Evolutionary conservation across 2,113 vertebrate species (phyloP), one percentile per base, ranked within the genome.

Genomic region (Caracal caracal): DNA sequence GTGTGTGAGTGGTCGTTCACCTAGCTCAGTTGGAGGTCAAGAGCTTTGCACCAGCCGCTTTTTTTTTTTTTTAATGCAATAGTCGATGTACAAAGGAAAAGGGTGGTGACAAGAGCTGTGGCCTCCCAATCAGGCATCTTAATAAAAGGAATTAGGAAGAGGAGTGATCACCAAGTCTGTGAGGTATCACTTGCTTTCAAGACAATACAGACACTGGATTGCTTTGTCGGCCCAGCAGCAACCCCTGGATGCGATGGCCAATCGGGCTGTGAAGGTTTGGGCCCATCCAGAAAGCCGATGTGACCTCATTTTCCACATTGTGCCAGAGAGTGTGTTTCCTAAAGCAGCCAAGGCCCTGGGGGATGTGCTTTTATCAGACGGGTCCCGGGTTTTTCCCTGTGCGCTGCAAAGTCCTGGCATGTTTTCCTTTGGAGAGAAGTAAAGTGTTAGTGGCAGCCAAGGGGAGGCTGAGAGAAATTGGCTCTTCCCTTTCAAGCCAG

Each of bases 401-500:
- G 0, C 2, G 11, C 66, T 53, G 56, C 88, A 26, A 61, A 79
- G 81, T 83, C 81, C 33, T 24, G 61, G 93, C 16, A 0, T 83
- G 40, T 82, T 96, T 92, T 94, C 90, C 70, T 93, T 90, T 1
- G 37, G 82, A 95, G 81, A 65, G 78, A 59, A 97, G 87, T 86
- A 8, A 75, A 84, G 85, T 37, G 84, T 91, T 15, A 51, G 49
- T 16, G 53, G 65, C 35, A 66, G 88, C 71, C 24, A 3, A 90
- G 49, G 90, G 95, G 83, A 79, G 88, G 56, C 83, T 3, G 35
- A 30, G 73, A 37, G 90, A 85, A 59, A 70, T 9, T 2, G 1
- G 17, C 13, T n/a, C 63, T 93, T 93, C n/a, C 59, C 94, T 97
- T 94, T 97, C 90, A 96, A 96, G 96, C 88, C 51, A 17, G 95